A percentile compares a stretch with the other conserved stretches of the same genome.
Evolutionary conservation across 1,140 invertebrate genomes (phyloP).

Genomic region (Temnothorax nylanderi): DNA sequence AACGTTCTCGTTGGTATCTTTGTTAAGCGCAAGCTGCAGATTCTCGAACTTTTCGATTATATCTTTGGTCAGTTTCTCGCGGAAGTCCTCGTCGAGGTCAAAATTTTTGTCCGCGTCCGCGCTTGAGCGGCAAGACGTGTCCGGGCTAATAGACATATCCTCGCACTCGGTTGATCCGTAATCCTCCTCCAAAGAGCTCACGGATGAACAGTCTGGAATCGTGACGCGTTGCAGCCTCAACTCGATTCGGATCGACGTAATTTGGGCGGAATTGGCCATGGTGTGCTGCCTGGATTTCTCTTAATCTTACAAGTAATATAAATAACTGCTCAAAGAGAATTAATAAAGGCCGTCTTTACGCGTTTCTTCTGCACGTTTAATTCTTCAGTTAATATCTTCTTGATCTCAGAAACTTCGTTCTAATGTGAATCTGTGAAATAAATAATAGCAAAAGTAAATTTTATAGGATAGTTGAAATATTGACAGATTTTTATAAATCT

Average conservation of each 20-base stretch:
- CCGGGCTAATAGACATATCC: slow-evolving; percentile 19
- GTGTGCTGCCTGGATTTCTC: not conserved
- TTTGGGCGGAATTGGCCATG: slow-evolving; percentile 10
- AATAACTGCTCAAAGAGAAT: not conserved
- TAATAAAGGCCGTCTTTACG: not conserved
- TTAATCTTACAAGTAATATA: not conserved
- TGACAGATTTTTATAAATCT: not conserved
- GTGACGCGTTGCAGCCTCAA: not conserved
- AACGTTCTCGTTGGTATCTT: not conserved
- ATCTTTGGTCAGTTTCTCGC: slow-evolving; percentile 58
- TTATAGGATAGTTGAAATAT: no score
- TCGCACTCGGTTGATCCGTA: not conserved
- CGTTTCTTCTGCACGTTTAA: not conserved
- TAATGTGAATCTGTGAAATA: not conserved
- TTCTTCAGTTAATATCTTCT: not conserved
- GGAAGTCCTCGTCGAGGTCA: slow-evolving; percentile 31
- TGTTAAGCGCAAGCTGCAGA: slow-evolving; percentile 42
- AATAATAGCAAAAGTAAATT: slow-evolving; percentile 4
- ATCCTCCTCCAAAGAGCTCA: slow-evolving; percentile 38
- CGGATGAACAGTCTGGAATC: slow-evolving; percentile 26
- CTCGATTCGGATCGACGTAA: slow-evolving; percentile 26
- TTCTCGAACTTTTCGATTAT: slow-evolving; percentile 70
- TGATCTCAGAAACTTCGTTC: not conserved
- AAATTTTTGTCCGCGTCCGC: slow-evolving; percentile 22
- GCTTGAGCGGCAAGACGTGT: slow-evolving; percentile 33